Percentiles rank a stretch among this genome's conserved stretches.
These are phyloP conservation scores for Tamandua tetradactyla DNA, from an alignment of 2,797 vertebrate genomes.

Conservation along the genomic window DNA sequence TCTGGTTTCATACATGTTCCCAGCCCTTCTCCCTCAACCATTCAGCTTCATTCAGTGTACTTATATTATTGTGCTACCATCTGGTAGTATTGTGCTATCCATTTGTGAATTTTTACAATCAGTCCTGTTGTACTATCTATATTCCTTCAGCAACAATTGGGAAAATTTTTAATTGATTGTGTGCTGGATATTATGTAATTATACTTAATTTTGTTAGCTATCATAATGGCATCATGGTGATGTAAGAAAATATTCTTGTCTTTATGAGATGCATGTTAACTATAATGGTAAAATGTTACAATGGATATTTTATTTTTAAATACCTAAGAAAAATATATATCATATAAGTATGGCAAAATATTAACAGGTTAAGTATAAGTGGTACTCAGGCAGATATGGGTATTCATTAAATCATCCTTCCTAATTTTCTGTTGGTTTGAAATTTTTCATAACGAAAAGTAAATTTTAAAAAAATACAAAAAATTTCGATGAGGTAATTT, in stretches of 20 bases:
- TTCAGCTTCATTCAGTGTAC: too few relatives aligned
- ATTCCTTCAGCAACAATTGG: too few relatives aligned
- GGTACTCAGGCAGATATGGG: neutral
- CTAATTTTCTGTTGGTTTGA: neutral
- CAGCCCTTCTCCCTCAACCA: too few relatives aligned
- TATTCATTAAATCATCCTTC: neutral
- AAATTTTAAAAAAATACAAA: neutral
- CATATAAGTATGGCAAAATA: neutral
- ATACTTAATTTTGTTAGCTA: neutral
- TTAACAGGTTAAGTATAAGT: neutral
- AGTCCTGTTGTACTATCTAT: too few relatives aligned
- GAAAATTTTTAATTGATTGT: neutral
- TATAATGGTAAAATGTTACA: neutral
- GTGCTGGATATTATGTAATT: neutral
- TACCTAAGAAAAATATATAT: too few relatives aligned
- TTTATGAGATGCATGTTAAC: neutral
- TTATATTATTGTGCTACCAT: too few relatives aligned
- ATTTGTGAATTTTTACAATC: too few relatives aligned
- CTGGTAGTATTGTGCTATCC: too few relatives aligned
- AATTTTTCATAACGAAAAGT: constrained; percentile 11
- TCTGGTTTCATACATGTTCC: too few relatives aligned
- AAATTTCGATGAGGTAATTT: neutral
- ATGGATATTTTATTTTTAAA: constrained; percentile 31
- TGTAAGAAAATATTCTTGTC: too few relatives aligned
- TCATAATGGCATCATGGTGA: neutral